Percentiles rank a stretch among this genome's conserved stretches.
Conservation (phyloP, 2,888 invertebrate species). For the Pyrrhia umbra region DNA sequence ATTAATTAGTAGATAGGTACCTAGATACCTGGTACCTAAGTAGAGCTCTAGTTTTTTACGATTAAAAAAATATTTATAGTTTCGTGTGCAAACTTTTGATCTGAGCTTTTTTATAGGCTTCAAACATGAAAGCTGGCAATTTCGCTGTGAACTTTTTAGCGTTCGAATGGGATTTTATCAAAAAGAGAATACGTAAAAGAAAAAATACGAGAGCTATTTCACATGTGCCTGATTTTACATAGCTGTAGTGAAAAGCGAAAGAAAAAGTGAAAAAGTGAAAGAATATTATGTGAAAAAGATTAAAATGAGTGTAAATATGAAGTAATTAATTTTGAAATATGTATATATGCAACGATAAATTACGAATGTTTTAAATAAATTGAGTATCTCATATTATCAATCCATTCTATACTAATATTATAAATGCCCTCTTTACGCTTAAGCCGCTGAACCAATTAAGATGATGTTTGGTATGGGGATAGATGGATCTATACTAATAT, state of each 20-base stretch:
- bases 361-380: too few relatives aligned
- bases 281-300: not conserved
- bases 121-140: constrained; percentile 42
- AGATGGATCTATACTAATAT: too few relatives aligned
- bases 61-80: not conserved
- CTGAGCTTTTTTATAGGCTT: constrained; percentile 1
- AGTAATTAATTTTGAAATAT: too few relatives aligned
- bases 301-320: not conserved
- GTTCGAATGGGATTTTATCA: constrained; percentile 11
- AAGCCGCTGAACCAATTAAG: too few relatives aligned
- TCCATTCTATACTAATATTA: too few relatives aligned
- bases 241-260: constrained; percentile 23
- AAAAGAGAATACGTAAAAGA: constrained; percentile 20
- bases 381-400: too few relatives aligned
- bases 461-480: too few relatives aligned
- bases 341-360: too few relatives aligned
- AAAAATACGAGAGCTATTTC: constrained; percentile 23
- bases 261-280: not conserved
- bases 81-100: constrained; percentile 21
- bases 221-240: not conserved
- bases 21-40: not conserved
- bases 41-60: constrained; percentile 5
- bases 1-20: not conserved
- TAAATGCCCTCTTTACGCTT: too few relatives aligned
- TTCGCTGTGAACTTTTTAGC: constrained; percentile 33